Base-by-base conservation (phyloP, 2,888 invertebrate species). In the Epinotia demarniana region DNA sequence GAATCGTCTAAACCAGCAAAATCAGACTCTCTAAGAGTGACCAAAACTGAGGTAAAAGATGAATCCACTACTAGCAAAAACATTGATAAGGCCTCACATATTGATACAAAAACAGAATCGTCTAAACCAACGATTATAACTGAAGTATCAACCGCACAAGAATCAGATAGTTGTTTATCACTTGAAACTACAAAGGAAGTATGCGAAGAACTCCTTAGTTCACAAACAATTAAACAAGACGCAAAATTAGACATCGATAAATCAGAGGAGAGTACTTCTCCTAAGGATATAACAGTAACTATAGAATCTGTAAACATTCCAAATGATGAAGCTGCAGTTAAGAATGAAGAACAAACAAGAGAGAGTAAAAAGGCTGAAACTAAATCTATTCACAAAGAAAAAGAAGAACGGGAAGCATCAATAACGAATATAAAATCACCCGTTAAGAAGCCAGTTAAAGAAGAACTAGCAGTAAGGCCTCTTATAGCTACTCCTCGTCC, bases 401-500 rank as follows among this genome's bases (percentile, higher is more conserved):
- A 83, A 79, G 80, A 82, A 79, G 82, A 80, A 81, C 80, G 75
- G 73, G 80, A 79, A 77, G 61, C 84, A 83, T 76, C 80, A 33
- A 81, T 80, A 79, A 78, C 70, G 23, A 80, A 64, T 69, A 78
- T 61, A 77, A 76, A 63, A 67, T 74, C 46, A 79, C 79, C 66
- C 6, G 23, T 77, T 74, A 90, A 86, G 78, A 89, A 84, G 80
- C 89, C 89, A 58, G 91, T 94, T 57, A 95, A 95, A 83, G 93
- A 95, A 77, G 95, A 95, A 87, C 92, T 92, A 70, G 93, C 95
- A 43, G 81, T 91, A 6, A 95, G 92, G 83, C 95, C 95, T 23
- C 85, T 96, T 68, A 95, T 95, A 82, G 96, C 96, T 23, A 95
- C 95, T 67, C 96, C 96, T 69, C 93, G 95, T 69, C 96, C 96